Percentiles rank a stretch among this genome's conserved stretches.
These are phyloP conservation scores for Aleiodes leptofemur DNA, from an alignment of 2,888 invertebrate genomes.

Conservation along the genomic window DNA sequence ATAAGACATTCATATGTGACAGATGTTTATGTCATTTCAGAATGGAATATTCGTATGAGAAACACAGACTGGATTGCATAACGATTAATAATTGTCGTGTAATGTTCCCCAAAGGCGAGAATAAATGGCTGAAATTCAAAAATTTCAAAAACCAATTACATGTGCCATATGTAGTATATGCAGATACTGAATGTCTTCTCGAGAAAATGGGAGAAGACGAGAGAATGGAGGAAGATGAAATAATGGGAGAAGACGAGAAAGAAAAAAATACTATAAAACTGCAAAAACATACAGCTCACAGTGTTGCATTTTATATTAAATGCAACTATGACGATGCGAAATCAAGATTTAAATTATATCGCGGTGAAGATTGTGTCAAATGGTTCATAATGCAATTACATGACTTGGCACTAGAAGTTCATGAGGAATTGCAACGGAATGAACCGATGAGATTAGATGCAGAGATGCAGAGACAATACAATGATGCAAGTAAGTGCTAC, in stretches of 20 bases:
- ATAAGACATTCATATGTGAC: neutral
- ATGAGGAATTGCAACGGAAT: neutral
- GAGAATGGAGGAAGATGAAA: neutral
- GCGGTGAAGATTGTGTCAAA: conserved; percentile 43
- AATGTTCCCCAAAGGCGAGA: conserved; percentile 28
- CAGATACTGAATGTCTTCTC: conserved; percentile 49
- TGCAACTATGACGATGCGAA: too few species aligned
- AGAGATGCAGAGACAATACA: neutral
- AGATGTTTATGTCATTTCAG: conserved; percentile 18
- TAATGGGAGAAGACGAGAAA: neutral
- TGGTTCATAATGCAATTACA: conserved; percentile 47
- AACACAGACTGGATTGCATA: neutral
- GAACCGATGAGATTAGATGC: neutral
- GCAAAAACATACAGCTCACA: too few species aligned
- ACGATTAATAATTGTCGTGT: neutral
- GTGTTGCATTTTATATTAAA: too few species aligned
- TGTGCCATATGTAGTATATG: conserved; percentile 49
- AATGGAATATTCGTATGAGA: neutral
- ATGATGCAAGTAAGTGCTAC: conserved; percentile 42
- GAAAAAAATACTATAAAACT: too few species aligned
- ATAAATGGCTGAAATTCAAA: conserved; percentile 34
- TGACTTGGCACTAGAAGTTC: neutral
- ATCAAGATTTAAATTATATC: neutral
- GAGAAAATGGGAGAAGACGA: conserved; percentile 27
- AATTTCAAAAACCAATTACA: conserved; percentile 45